phyloP scores from a whole-genome alignment of 2,113 vertebrate genomes.

The Spea bombifrons region DNA sequence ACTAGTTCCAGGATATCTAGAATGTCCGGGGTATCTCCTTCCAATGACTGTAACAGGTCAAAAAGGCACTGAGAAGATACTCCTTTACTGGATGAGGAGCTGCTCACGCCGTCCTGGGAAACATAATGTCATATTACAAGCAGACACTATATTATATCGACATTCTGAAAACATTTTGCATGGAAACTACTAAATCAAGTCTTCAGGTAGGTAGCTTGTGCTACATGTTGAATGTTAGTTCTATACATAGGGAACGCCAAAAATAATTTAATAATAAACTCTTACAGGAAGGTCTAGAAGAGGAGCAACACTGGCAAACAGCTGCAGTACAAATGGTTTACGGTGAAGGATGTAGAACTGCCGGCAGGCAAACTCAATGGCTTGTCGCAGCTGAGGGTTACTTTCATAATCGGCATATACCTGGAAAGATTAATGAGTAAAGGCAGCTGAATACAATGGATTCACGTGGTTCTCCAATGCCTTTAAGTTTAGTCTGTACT shows the following conservation, averaged over 20 bases:
- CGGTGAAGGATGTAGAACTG: constrained; percentile 98
- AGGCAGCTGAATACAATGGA: too few relatives aligned
- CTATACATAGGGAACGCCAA: background rate
- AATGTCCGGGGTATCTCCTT: constrained; percentile 85
- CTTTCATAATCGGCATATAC: constrained; percentile 95
- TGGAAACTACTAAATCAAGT: background rate
- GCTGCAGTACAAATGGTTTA: constrained; percentile 92
- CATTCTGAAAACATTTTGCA: background rate
- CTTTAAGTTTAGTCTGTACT: too few relatives aligned
- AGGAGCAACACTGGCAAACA: constrained; percentile 95
- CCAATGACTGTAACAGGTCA: constrained; percentile 90
- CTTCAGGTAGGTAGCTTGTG: too few relatives aligned
- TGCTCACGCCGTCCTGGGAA: constrained; percentile 71
- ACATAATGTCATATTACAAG: background rate
- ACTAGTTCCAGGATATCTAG: constrained; percentile 93
- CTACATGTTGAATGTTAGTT: too few relatives aligned
- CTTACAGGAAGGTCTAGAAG: constrained; percentile 93
- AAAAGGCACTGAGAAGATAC: constrained; percentile 96
- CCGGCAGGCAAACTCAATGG: constrained; percentile 91
- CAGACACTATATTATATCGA: background rate
- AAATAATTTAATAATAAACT: background rate
- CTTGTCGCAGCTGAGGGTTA: constrained; percentile 87
- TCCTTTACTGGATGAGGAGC: constrained; percentile 79
- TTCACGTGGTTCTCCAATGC: too few relatives aligned
- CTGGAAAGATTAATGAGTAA: constrained; percentile 56